These are phyloP conservation scores for Neotragus moschatus DNA, from an alignment of 2,113 vertebrate species.

Conservation along the genomic window DNA sequence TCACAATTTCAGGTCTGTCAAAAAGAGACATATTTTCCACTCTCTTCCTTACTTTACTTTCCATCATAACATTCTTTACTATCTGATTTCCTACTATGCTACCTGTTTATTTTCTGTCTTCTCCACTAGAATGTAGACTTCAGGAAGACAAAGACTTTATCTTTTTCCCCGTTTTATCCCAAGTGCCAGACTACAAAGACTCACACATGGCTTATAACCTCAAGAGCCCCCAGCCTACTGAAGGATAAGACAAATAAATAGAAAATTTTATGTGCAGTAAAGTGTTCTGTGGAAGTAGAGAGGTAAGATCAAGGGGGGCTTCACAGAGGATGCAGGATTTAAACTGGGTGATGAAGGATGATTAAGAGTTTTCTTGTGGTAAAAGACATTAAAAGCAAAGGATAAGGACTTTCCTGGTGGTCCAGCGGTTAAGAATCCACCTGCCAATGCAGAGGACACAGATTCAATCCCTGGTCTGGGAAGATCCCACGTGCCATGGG, in stretches of 20 bases:
- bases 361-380: background rate
- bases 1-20: background rate
- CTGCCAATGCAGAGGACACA: background rate
- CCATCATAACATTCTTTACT: background rate
- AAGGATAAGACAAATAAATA: background rate
- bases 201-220: background rate
- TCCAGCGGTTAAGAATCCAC: background rate
- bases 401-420: background rate
- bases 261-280: background rate
- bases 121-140: background rate
- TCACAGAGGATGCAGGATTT: background rate
- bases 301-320: background rate
- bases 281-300: background rate
- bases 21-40: background rate
- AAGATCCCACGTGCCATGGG: background rate
- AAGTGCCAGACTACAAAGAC: background rate
- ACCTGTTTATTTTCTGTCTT: background rate
- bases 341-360: background rate
- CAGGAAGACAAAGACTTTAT: background rate
- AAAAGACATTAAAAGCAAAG: background rate
- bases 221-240: background rate
- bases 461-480: accelerated
- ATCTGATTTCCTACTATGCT: background rate
- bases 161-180: background rate
- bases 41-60: background rate